phyloP scores from a whole-genome alignment of 2,797 vertebrate genomes.

The Muscicapa striata region DNA sequence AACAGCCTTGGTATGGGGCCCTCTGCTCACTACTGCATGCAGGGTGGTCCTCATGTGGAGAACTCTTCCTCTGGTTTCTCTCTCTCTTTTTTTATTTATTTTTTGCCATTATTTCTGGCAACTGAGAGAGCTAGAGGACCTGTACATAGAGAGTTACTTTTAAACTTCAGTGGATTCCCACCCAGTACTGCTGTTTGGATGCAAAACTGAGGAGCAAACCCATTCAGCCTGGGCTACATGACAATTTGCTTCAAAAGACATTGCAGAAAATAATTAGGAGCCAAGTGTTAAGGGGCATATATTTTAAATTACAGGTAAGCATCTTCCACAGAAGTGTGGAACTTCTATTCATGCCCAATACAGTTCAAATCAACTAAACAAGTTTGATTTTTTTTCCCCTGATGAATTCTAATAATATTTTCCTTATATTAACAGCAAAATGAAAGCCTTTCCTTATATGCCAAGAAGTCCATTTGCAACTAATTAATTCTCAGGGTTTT shows the following conservation, averaged over 20 bases:
- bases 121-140: not conserved
- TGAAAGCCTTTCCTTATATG: not conserved
- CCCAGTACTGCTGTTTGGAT: not conserved
- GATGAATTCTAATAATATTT: not conserved
- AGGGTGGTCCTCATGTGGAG: accelerated
- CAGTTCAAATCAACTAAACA: not conserved
- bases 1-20: accelerated
- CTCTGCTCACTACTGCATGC: not conserved
- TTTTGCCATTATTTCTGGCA: not conserved
- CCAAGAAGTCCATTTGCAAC: not conserved
- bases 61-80: not conserved
- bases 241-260: not conserved
- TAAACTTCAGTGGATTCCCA: not conserved
- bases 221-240: not conserved
- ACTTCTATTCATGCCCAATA: not conserved
- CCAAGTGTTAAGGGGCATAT: accelerated
- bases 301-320: not conserved
- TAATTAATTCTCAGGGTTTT: slow-evolving; percentile 18
- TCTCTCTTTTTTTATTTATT: accelerated
- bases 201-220: not conserved
- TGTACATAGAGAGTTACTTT: not conserved
- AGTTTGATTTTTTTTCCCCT: not conserved
- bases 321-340: not conserved
- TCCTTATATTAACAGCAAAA: not conserved
- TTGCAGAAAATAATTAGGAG: not conserved